phyloP scores from a whole-genome alignment of 1,140 invertebrate species.

The Phymastichus coffea region DNA sequence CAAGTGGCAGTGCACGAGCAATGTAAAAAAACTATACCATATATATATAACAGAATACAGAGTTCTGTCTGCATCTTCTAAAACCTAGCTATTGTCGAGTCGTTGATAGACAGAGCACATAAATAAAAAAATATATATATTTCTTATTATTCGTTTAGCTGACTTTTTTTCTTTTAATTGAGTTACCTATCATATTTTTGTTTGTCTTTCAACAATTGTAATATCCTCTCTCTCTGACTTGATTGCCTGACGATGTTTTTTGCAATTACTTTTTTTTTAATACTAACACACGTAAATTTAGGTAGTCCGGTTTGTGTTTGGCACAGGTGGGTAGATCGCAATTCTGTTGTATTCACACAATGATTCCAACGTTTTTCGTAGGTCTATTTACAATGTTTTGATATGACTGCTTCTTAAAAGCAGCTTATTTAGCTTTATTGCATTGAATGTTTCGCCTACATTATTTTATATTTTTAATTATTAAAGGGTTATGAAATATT shows the following conservation, averaged over 20 bases:
- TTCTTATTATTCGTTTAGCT: slow-evolving; percentile 30
- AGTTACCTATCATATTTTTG: slow-evolving; percentile 29
- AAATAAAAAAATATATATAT: too few species aligned
- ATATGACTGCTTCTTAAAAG: too few species aligned
- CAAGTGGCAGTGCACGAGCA: slow-evolving; percentile 34
- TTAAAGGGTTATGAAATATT: too few species aligned
- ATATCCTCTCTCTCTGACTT: slow-evolving; percentile 34
- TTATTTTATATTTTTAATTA: neutral
- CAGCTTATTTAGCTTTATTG: slow-evolving; percentile 8
- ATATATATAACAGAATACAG: slow-evolving; percentile 30
- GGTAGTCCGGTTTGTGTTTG: slow-evolving; percentile 39
- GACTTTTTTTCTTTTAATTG: slow-evolving; percentile 29
- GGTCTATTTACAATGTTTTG: neutral
- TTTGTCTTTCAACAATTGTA: slow-evolving; percentile 31
- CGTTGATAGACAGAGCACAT: slow-evolving; percentile 57
- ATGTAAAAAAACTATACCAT: slow-evolving; percentile 13
- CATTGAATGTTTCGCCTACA: neutral
- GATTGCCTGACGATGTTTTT: slow-evolving; percentile 48
- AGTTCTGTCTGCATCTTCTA: slow-evolving; percentile 50
- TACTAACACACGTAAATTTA: slow-evolving; percentile 41
- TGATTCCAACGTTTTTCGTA: neutral
- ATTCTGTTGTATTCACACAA: neutral
- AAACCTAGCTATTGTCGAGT: slow-evolving; percentile 56
- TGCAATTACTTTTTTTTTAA: slow-evolving; percentile 42
- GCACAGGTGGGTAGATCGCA: slow-evolving; percentile 40